These are phyloP conservation scores for Lutraria lutraria DNA, from an alignment of 2,888 invertebrate species.

Conservation along the genomic window DNA sequence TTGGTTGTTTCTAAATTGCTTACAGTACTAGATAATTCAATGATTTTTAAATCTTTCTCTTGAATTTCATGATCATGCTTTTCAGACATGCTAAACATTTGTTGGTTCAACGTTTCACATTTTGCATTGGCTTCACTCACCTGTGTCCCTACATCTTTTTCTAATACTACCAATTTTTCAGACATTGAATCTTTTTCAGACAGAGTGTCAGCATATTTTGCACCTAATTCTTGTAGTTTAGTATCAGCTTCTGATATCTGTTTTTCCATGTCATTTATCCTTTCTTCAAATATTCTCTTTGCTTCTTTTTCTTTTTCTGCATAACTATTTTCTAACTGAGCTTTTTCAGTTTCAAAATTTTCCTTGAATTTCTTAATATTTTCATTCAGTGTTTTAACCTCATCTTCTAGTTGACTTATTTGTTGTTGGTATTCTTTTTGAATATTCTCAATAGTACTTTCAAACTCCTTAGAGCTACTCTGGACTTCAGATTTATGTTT, in stretches of 20 bases:
- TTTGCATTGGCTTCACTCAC: slow-evolving; percentile 43
- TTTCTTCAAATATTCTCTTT: slow-evolving; percentile 34
- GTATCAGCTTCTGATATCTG: background rate
- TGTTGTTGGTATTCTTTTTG: slow-evolving; percentile 48
- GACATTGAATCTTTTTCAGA: slow-evolving; percentile 45
- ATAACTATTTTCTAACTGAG: slow-evolving; percentile 15
- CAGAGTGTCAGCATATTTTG: slow-evolving; percentile 28
- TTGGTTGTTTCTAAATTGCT: slow-evolving; percentile 69
- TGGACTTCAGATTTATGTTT: slow-evolving; percentile 68
- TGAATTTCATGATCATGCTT: slow-evolving; percentile 73
- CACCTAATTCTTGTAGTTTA: slow-evolving; percentile 25
- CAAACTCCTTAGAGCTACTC: slow-evolving; percentile 71
- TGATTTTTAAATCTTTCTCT: slow-evolving; percentile 72
- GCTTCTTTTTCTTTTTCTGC: slow-evolving; percentile 22
- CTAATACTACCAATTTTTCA: slow-evolving; percentile 30
- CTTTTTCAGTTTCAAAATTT: slow-evolving; percentile 46
- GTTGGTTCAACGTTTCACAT: slow-evolving; percentile 58
- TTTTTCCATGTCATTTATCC: slow-evolving; percentile 19
- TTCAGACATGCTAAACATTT: slow-evolving; percentile 68
- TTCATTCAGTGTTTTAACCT: slow-evolving; percentile 41
- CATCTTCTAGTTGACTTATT: slow-evolving; percentile 37
- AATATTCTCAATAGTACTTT: slow-evolving; percentile 64
- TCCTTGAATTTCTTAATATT: slow-evolving; percentile 13
- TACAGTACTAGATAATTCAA: slow-evolving; percentile 62
- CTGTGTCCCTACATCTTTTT: slow-evolving; percentile 4